Evolutionary conservation across 2,797 vertebrate genomes (phyloP), one percentile per base, ranked within the genome.

Genomic region (Melanotaenia nigrans): DNA sequence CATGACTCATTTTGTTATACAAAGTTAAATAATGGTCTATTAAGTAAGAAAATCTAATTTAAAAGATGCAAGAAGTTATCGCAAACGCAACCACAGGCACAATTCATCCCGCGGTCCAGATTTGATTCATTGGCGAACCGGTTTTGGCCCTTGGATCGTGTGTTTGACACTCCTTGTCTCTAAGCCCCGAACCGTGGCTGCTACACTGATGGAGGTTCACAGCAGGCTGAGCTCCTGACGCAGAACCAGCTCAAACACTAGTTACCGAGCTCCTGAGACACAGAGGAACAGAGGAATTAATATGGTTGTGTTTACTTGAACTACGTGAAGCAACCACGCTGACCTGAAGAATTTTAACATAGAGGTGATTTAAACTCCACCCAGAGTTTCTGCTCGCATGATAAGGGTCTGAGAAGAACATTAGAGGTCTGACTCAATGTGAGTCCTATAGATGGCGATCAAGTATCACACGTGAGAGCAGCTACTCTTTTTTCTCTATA

Each of bases 371-470:
- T 71, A 1, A 69, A 12, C 65, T 65, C 61, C 33, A 0, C 33
- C 30, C 47, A 3, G 22, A 45, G 24, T 13, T 20, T 16, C 36
- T 61, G 67, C 35, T 25, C 22, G 13, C 16, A 4, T 59, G 16
- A 22, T 35, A 13, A 22, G 33, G 13, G 18, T 1, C 25, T 20
- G 20, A 12, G 6, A 32, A 18, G 1, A 2, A 14, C 25, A 11
- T 3, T 25, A 57, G 25, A 20, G 14, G 33, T 22, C n/a, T 18
- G 24, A 13, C 51, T 35, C 75, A 64, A 25, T 51, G n/a, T 55
- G 25, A 30, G 72, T 71, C 90, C 91, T 82, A 72, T 51, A 92
- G 91, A 70, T 88, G 90, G 89, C 88, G 76, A 63, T 77, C 77
- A 54, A 84, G 86, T 12, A 73, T 72, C 71, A 58, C 61, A 81